Base-by-base conservation (phyloP, 2,888 invertebrate genomes). In the Ormyrus rosae region DNA sequence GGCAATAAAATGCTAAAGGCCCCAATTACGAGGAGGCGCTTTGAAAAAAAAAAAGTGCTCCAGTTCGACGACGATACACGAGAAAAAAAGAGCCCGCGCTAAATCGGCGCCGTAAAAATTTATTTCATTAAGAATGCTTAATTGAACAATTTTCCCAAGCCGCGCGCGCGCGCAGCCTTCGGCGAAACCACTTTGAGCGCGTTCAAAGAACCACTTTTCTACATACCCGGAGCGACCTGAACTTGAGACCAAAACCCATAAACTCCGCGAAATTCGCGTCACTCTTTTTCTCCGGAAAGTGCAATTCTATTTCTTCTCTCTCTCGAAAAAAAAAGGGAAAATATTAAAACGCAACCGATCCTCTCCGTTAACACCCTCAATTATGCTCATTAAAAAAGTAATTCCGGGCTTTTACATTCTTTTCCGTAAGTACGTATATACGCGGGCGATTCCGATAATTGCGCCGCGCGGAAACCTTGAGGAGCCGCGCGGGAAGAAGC, bases 361-460 rank as follows among this genome's bases (percentile, higher is more conserved):
- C 46, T 71, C 58, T 55, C 34, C 34, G 78, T 72, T 71, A 72
- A 78, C 78, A 61, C 60, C 46, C 53, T 61, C 73, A 69, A 68
- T 72, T 77, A 80, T 65, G 53, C 50, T 64, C 53, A 53, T 58
- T 71, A 60, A 79, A 81, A 78, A 78, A 72, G 68, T 81, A 72
- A 69, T 67, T 61, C 45, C 19, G 19, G 45, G 63, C 63, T 11
- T 67, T 19, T 5, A 34, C 6, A 46, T 46, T 46, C 13, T 51
- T 65, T 13, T 65, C n/a, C 65, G 48, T 10, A n/a, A 64, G 4
- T 9, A 34, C 7, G 34, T 10, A 6, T 10, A 6, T 11, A 11
- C 55, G 45, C 56, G 19, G 64, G 58, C 56, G 65, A 34, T 69
- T 69, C 63, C 69, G 53, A 19, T 71, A 78, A 78, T 78, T 71